A percentile compares a stretch with the other conserved stretches of the same genome.
phyloP scores from a whole-genome alignment of 2,888 invertebrate species.

The Melangyna quadrimaculata region DNA sequence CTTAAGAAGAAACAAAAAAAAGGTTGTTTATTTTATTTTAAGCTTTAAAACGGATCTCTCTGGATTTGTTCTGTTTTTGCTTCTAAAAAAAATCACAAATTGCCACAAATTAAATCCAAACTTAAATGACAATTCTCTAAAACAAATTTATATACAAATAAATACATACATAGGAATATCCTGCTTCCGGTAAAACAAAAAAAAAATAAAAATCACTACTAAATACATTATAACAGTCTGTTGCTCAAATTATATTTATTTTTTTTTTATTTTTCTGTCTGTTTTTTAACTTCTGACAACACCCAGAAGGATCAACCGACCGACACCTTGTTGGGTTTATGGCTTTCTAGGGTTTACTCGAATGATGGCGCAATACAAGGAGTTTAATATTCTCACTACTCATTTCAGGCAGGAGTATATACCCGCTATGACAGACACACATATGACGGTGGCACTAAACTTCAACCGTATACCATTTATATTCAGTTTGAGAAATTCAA shows the following conservation, averaged over 20 bases:
- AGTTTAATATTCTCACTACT: conserved; percentile 5
- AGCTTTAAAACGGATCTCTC: background rate
- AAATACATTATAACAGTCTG: conserved; percentile 42
- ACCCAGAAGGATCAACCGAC: conserved; percentile 3
- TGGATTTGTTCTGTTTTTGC: background rate
- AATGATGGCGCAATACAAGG: background rate
- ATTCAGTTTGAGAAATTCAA: conserved; percentile 30
- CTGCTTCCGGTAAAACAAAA: background rate
- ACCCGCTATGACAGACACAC: background rate
- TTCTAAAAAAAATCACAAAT: background rate
- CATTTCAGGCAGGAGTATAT: background rate
- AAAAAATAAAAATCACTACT: conserved; percentile 7
- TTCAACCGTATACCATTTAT: background rate
- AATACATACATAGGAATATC: background rate
- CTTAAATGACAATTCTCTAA: background rate
- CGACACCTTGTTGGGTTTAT: conserved; percentile 22
- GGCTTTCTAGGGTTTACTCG: background rate
- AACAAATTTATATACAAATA: no score
- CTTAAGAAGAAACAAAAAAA: background rate
- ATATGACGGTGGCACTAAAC: conserved; percentile 9
- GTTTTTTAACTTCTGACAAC: background rate
- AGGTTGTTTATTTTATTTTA: background rate
- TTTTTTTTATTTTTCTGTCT: background rate
- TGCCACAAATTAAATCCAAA: background rate
- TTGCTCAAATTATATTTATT: conserved; percentile 27